A percentile compares a stretch with the other conserved stretches of the same genome.
Evolutionary conservation across 2,113 vertebrate genomes (phyloP).

Genomic region (Ginglymostoma cirratum): DNA sequence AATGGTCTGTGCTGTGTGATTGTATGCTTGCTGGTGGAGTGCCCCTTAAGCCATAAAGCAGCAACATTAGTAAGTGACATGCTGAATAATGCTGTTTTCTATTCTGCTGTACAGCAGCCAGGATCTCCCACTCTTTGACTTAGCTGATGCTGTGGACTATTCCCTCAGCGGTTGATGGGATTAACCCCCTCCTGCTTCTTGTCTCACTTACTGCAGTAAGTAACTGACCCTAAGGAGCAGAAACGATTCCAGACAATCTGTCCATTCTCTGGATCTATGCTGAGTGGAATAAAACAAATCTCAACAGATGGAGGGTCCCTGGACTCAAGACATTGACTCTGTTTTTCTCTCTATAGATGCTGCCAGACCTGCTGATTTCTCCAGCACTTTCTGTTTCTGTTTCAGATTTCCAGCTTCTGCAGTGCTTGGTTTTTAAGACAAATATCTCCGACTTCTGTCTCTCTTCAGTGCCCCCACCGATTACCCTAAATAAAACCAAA

Average conservation of each 20-base stretch:
- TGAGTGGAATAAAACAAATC: too few relatives aligned
- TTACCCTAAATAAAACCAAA: not conserved
- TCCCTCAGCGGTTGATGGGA: not conserved
- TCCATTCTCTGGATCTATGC: not conserved
- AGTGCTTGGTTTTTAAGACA: too few relatives aligned
- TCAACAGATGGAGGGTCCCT: too few relatives aligned
- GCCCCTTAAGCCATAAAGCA: not conserved
- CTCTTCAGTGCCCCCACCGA: not conserved
- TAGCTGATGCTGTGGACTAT: not conserved
- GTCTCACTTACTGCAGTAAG: not conserved
- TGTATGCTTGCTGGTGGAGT: not conserved
- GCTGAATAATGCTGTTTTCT: not conserved
- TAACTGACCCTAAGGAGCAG: not conserved
- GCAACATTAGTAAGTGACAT: not conserved
- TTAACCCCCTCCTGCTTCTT: not conserved
- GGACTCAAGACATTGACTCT: too few relatives aligned
- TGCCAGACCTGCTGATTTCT: too few relatives aligned
- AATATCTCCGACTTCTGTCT: too few relatives aligned
- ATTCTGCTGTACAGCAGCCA: not conserved
- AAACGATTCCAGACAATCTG: not conserved
- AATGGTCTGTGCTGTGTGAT: not conserved
- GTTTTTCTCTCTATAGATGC: too few relatives aligned
- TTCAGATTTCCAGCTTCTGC: too few relatives aligned
- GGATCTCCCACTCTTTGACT: not conserved
- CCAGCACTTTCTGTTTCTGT: too few relatives aligned